phyloP scores from a whole-genome alignment of 30 jellyfish, hydroid and myxozoan genomes.

The Pelagia noctiluca region DNA sequence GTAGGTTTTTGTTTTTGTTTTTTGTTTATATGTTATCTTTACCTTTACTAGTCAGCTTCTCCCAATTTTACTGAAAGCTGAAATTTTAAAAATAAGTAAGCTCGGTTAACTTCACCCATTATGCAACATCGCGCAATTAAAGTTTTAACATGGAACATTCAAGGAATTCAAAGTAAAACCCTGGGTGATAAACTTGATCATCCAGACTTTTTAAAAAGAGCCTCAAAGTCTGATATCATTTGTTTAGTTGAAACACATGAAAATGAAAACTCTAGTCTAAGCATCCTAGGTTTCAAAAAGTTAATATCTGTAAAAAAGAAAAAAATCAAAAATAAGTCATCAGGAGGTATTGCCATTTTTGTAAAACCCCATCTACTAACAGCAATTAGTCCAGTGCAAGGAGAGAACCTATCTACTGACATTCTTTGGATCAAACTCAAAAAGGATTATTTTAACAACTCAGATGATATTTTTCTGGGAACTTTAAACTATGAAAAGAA shows the following conservation, averaged over 20 bases:
- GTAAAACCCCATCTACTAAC: not conserved
- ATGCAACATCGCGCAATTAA: no score
- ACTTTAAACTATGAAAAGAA: not conserved
- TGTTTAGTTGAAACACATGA: not conserved
- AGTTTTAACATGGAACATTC: not conserved
- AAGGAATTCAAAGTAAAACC: not conserved
- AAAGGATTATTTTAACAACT: not conserved
- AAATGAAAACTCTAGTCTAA: not conserved
- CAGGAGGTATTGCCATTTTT: not conserved
- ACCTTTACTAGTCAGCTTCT: no score
- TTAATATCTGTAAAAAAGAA: not conserved
- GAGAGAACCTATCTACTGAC: not conserved
- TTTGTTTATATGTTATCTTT: no score
- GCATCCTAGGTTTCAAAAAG: not conserved
- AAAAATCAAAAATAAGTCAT: no score
- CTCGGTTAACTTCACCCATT: no score
- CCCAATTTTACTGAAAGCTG: no score
- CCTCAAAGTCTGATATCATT: not conserved
- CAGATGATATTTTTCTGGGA: not conserved
- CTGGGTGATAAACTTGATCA: not conserved
- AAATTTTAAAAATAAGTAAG: no score
- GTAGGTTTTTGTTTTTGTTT: no score
- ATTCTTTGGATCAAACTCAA: not conserved
- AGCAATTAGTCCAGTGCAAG: not conserved
- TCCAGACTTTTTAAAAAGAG: not conserved